A percentile compares a stretch with the other conserved stretches of the same genome.
Conservation (phyloP, 2,113 vertebrate genomes). For the Sus scrofa region T2T-Sscrofa CM000814.6:69928501-69929000, state of each 20-base stretch:
- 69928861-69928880: background rate
- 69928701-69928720: background rate
- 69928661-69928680: background rate
- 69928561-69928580: background rate
- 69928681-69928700: background rate
- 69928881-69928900: background rate
- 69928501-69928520: no score
- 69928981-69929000: background rate
- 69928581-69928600: background rate
- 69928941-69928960: background rate
- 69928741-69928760: background rate
- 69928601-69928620: background rate
- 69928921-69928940: background rate
- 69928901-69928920: background rate
- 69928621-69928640: constrained; percentile 43
- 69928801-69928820: background rate
- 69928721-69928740: background rate
- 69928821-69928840: background rate
- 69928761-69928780: background rate
- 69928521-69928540: background rate
- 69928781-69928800: background rate
- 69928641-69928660: background rate
- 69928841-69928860: background rate
- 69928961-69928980: background rate
- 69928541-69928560: background rate